A percentile compares a stretch with the other conserved stretches of the same genome.
These are phyloP conservation scores for Drusus annulatus DNA, from an alignment of 1,140 invertebrate genomes.

Conservation along the genomic window DNA sequence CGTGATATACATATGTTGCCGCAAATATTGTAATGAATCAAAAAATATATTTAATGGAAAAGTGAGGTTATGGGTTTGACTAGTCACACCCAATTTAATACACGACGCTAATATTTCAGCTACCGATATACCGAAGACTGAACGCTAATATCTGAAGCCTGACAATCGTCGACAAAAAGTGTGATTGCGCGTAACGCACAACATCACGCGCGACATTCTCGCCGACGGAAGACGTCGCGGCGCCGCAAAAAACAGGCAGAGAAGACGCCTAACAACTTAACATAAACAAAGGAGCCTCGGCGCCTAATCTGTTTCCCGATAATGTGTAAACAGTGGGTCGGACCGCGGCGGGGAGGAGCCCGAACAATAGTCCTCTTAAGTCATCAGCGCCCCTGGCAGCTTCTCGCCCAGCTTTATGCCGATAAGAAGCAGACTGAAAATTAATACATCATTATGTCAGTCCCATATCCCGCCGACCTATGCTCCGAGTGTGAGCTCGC, in stretches of 20 bases:
- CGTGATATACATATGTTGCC: too few relatives aligned
- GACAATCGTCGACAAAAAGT: conserved; percentile 3
- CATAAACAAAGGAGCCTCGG: conserved; percentile 36
- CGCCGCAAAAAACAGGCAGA: conserved; percentile 2
- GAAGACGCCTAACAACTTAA: conserved; percentile 21
- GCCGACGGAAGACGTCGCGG: too few relatives aligned
- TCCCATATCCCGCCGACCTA: conserved; percentile 67
- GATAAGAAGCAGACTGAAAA: conserved; percentile 62
- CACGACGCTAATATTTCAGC: neutral
- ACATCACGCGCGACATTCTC: neutral
- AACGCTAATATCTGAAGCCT: neutral
- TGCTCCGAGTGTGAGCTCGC: conserved; percentile 42
- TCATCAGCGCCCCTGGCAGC: conserved; percentile 41
- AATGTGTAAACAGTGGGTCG: conserved; percentile 55
- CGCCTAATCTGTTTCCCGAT: conserved; percentile 57
- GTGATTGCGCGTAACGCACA: neutral
- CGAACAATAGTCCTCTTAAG: conserved; percentile 63
- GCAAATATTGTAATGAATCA: too few relatives aligned
- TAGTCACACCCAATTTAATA: too few relatives aligned
- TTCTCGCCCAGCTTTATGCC: conserved; percentile 62
- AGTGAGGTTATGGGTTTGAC: too few relatives aligned
- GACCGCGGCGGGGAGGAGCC: conserved; percentile 19
- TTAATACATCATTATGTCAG: conserved; percentile 75
- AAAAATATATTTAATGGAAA: too few relatives aligned
- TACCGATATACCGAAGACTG: neutral